These are phyloP conservation scores for Grallaria varia DNA, from an alignment of 2,113 vertebrate genomes.

Conservation along the genomic window DNA sequence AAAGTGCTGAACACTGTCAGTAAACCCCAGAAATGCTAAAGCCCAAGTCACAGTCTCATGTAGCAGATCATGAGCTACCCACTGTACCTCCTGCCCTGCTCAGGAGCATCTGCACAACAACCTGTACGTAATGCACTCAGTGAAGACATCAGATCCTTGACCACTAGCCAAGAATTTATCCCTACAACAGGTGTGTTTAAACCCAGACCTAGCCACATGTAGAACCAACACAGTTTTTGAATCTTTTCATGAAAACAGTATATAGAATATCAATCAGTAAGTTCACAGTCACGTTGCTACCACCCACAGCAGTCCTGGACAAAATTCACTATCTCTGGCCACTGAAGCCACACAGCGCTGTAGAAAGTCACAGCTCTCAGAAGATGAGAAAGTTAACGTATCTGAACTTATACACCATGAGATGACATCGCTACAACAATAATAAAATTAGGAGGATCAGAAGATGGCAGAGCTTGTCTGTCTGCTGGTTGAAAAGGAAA, in stretches of 20 bases:
- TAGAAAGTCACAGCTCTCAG: not conserved
- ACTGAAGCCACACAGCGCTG: not conserved
- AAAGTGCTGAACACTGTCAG: not conserved
- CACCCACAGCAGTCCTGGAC: not conserved
- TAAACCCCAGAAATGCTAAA: not conserved
- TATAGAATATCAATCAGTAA: not conserved
- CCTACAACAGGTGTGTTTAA: not conserved
- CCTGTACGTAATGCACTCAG: not conserved
- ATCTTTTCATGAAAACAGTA: not conserved
- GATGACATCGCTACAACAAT: not conserved
- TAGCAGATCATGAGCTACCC: not conserved
- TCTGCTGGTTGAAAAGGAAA: not conserved
- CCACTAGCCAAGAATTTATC: not conserved
- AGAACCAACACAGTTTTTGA: not conserved
- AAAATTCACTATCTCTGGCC: not conserved
- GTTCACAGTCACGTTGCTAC: not conserved
- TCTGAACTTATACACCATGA: not conserved
- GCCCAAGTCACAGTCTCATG: not conserved
- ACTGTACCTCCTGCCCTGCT: not conserved
- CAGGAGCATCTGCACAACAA: fast-evolving
- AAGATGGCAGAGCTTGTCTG: not conserved
- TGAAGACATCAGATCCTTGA: fast-evolving
- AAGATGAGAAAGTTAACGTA: not conserved
- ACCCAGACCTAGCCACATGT: not conserved
- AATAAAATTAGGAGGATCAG: not conserved